Percentiles rank a stretch among this genome's conserved stretches.
Evolutionary conservation across 2,888 invertebrate genomes (phyloP).

Genomic region (Eutolmus rufibarbis): DNA sequence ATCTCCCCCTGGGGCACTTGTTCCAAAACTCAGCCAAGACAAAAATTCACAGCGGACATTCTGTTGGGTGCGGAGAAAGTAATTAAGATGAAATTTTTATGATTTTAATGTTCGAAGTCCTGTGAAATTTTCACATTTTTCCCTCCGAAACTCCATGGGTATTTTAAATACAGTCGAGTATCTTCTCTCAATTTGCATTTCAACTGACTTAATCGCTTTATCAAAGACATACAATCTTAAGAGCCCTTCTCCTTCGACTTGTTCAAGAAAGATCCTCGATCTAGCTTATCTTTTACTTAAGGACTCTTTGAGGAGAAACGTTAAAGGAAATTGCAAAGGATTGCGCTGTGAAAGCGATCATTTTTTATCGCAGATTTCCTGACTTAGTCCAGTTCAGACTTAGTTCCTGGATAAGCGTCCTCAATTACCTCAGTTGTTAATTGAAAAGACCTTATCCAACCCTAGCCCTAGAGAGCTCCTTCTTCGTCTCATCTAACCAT

Average conservation of each 20-base stretch:
- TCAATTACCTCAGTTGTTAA: background rate
- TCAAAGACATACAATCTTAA: background rate
- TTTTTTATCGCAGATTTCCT: background rate
- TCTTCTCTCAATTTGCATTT: background rate
- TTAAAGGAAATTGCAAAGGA: background rate
- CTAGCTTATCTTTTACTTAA: background rate
- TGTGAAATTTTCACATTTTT: background rate
- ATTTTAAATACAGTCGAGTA: background rate
- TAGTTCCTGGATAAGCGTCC: background rate
- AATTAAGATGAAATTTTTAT: background rate
- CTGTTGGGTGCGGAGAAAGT: background rate
- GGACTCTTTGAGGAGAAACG: background rate
- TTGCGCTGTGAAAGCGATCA: background rate
- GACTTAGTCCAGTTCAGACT: background rate
- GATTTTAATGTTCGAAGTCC: background rate
- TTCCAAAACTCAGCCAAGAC: background rate
- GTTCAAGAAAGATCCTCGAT: background rate
- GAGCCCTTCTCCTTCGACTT: background rate
- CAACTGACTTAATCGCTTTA: background rate
- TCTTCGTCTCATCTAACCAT: background rate
- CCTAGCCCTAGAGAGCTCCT: background rate
- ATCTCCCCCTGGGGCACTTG: background rate
- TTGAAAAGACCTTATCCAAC: background rate
- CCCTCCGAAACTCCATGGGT: background rate
- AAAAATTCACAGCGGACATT: background rate